These are phyloP conservation scores for Spizaetus ornatus DNA, from an alignment of 2,113 vertebrate genomes.

Conservation along the genomic window DNA sequence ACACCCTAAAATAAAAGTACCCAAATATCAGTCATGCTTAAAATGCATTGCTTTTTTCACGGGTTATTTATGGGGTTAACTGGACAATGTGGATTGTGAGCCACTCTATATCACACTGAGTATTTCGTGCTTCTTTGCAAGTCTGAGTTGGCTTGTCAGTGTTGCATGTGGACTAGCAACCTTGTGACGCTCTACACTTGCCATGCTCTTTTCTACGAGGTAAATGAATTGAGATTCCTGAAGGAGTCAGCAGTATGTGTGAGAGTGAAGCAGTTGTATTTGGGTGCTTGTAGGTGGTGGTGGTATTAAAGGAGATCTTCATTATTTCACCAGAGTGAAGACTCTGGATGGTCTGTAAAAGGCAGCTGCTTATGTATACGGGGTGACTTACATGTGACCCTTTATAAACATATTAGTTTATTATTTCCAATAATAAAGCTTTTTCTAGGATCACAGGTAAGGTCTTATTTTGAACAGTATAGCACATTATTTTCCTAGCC, in stretches of 20 bases:
- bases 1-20: background rate
- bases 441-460: background rate
- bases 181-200: background rate
- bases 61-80: background rate
- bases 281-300: background rate
- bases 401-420: background rate
- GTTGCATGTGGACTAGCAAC: background rate
- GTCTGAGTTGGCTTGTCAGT: background rate
- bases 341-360: background rate
- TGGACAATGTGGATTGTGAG: background rate
- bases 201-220: background rate
- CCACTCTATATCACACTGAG: background rate
- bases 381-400: background rate
- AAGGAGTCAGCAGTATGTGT: background rate
- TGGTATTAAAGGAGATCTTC: background rate
- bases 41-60: background rate
- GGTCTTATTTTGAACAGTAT: background rate
- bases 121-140: background rate
- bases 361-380: background rate
- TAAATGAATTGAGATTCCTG: background rate
- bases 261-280: background rate
- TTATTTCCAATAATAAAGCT: background rate
- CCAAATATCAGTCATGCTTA: background rate
- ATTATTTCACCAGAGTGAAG: background rate
- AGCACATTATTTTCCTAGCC: background rate